Base-by-base conservation (phyloP, 1,140 invertebrate species). In the Dysdera silvatica region DNA sequence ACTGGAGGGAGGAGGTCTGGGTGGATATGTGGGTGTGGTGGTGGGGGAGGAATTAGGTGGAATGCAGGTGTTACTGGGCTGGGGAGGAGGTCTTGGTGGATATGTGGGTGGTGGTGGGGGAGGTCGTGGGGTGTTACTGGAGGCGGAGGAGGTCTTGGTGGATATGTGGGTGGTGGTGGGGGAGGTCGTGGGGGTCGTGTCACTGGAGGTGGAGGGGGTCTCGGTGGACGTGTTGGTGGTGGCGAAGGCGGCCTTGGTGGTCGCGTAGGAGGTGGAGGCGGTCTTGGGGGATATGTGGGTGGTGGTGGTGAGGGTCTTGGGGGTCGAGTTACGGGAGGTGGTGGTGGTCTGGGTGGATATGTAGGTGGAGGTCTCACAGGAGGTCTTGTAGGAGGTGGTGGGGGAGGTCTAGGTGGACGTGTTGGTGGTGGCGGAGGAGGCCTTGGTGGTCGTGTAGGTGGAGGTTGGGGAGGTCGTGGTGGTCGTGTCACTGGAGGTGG, bases 1-100 rank as follows among this genome's bases (percentile, higher is more conserved):
- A 20, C 26, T 48, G 45, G 56, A 4, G 66, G 56, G 23, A 16
- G 37, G 4, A 28, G 20, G 4, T 26, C 57, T 23, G 63, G 55
- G 7, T 23, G 33, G 0, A 14, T 23, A 5, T 31, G 20, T 1
- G 55, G 37, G 16, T 52, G 35, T 16, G 29, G 14, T 23, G 49
- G n/a, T n/a, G 56, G 26, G 2, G 16, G 20, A 5, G 53, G 18
- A 47, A 41, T 37, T 20, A 20, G 33, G 3, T 20, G 23, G 3
- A 53, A 20, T 28, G 32, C 10, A 26, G 32, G 45, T 24, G 47
- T n/a, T n/a, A n/a, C n/a, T 1, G 14, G 40, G 47, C 14, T 29
- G 29, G 0, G 53, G 51, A 14, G 28, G 33, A 1, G 31, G 57
- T 20, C 20, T 51, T n/a, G 14, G 24, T 23, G n/a, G 10, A n/a